Evolutionary conservation across 2,888 invertebrate species (phyloP).

Genomic region (Shargacucullia verbasci): DNA sequence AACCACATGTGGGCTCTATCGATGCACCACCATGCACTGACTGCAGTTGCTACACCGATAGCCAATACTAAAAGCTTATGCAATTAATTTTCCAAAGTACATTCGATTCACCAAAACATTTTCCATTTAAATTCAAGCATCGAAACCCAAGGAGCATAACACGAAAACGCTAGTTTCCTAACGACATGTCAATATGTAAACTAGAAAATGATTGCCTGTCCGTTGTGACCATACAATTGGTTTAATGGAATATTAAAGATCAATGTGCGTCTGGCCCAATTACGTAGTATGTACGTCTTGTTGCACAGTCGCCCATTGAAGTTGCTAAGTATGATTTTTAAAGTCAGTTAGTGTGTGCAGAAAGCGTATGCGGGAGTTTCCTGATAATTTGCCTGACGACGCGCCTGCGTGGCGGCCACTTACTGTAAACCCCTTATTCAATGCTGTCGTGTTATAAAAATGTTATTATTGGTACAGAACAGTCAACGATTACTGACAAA

Average conservation of each 20-base stretch:
- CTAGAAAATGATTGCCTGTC: slow-evolving; percentile 49
- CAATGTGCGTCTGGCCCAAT: slow-evolving; percentile 60
- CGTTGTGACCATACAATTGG: slow-evolving; percentile 49
- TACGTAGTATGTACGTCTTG: slow-evolving; percentile 62
- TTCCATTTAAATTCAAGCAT: slow-evolving; percentile 46
- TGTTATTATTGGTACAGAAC: slow-evolving; percentile 56
- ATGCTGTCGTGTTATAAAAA: slow-evolving; percentile 67
- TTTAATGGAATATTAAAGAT: slow-evolving; percentile 59
- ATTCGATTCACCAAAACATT: slow-evolving; percentile 38
- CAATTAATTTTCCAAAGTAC: slow-evolving; percentile 53
- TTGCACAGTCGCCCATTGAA: slow-evolving; percentile 64
- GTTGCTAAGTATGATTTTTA: slow-evolving; percentile 81
- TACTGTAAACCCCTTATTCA: slow-evolving; percentile 73
- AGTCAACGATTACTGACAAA: slow-evolving; percentile 43
- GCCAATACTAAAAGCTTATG: slow-evolving; percentile 55
- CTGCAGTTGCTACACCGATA: slow-evolving; percentile 52
- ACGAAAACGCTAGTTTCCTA: slow-evolving; percentile 39
- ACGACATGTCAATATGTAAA: slow-evolving; percentile 55
- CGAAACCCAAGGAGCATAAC: slow-evolving; percentile 45
- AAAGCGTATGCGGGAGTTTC: slow-evolving; percentile 84
- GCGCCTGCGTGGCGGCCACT: slow-evolving; percentile 67
- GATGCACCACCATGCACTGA: slow-evolving; percentile 65
- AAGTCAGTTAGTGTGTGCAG: slow-evolving; percentile 81
- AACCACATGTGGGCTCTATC: slow-evolving; percentile 79
- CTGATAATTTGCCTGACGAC: slow-evolving; percentile 81